Conservation (phyloP, 2,888 invertebrate genomes). For the Elysia crispata region DNA sequence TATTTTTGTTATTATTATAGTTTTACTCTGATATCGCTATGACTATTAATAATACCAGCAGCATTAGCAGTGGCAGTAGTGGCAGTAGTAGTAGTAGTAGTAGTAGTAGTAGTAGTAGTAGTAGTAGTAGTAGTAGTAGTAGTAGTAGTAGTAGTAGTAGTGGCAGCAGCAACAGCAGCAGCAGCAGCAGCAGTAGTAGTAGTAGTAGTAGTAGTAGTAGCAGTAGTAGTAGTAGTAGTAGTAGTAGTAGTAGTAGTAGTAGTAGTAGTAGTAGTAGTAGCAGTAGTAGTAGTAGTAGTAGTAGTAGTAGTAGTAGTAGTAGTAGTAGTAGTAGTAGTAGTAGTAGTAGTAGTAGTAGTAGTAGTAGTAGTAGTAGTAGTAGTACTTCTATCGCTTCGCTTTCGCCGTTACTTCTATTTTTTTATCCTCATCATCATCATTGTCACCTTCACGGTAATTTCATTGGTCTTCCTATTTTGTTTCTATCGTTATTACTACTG, state of each 20-base stretch:
- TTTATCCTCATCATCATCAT: too few species aligned
- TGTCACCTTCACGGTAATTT: neutral
- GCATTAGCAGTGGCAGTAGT: too few species aligned
- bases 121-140: conserved; percentile 31
- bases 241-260: conserved; percentile 30
- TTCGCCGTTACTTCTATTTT: neutral
- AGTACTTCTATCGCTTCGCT: neutral
- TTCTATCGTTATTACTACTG: too few species aligned
- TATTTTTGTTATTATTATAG: too few species aligned
- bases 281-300: conserved; percentile 27
- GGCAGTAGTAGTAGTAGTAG: conserved; percentile 27
- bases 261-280: conserved; percentile 30
- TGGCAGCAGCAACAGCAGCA: conserved; percentile 6
- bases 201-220: conserved; percentile 27
- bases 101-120: conserved; percentile 31
- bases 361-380: conserved; percentile 30
- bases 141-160: conserved; percentile 31
- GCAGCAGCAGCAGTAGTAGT: conserved; percentile 17
- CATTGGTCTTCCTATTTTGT: too few species aligned
- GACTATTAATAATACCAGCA: conserved; percentile 5
- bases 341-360: conserved; percentile 30
- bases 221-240: conserved; percentile 30
- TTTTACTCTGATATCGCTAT: too few species aligned
- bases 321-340: conserved; percentile 28
- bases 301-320: conserved; percentile 30